phyloP scores from a whole-genome alignment of 1,140 invertebrate species.

The Muscidifurax raptorellus region DNA sequence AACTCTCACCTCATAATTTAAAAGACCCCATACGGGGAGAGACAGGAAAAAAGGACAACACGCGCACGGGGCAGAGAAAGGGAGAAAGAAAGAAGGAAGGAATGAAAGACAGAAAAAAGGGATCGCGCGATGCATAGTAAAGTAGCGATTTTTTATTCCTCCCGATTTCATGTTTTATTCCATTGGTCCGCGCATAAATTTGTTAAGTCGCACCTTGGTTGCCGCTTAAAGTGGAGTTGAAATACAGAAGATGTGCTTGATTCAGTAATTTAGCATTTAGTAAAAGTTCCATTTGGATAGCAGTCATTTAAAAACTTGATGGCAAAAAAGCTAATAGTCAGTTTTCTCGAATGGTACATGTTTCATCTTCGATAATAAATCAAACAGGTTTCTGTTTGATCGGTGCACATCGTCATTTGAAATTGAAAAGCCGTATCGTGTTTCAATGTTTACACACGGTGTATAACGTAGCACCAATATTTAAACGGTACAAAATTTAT shows the following conservation, averaged over 20 bases:
- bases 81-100: neutral
- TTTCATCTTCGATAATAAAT: too few relatives aligned
- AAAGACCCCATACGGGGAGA: constrained; percentile 29
- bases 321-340: too few relatives aligned
- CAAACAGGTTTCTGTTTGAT: neutral
- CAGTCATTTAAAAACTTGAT: too few relatives aligned
- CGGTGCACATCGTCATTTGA: neutral
- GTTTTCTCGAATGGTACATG: too few relatives aligned
- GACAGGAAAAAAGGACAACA: neutral
- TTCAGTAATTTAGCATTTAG: neutral
- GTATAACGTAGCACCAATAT: neutral
- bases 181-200: neutral
- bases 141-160: constrained; percentile 2
- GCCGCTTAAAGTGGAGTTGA: neutral
- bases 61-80: neutral
- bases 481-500: constrained; percentile 35
- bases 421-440: constrained; percentile 4
- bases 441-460: constrained; percentile 5
- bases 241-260: neutral
- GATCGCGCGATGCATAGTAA: constrained; percentile 6
- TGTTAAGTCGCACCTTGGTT: neutral
- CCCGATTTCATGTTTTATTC: neutral
- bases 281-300: too few relatives aligned
- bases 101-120: neutral
- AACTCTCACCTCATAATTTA: constrained; percentile 49